Percentiles rank a stretch among this genome's conserved stretches.
phyloP scores from a whole-genome alignment of 2,888 invertebrate genomes.

The Pegoplata infirma region DNA sequence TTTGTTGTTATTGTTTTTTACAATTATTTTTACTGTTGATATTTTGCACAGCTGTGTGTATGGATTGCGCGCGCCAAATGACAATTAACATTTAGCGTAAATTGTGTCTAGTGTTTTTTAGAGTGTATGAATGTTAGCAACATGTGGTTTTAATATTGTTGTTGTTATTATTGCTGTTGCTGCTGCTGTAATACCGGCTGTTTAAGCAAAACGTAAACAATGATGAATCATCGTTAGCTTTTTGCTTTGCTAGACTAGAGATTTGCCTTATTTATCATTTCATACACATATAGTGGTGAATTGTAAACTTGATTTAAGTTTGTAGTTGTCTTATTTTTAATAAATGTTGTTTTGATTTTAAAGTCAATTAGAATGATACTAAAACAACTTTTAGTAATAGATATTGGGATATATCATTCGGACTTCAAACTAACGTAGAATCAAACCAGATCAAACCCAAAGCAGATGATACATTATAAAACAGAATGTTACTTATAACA shows the following conservation, averaged over 20 bases:
- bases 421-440: too few relatives aligned
- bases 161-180: conserved; percentile 1
- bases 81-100: conserved; percentile 61
- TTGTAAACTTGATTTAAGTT: conserved; percentile 50
- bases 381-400: conserved; percentile 24
- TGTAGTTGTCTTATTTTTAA: too few relatives aligned
- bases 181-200: conserved; percentile 57
- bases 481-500: too few relatives aligned
- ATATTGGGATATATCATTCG: too few relatives aligned
- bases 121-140: conserved; percentile 49
- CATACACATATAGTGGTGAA: background rate
- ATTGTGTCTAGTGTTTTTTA: conserved; percentile 43
- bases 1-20: conserved; percentile 10
- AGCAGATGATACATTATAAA: too few relatives aligned
- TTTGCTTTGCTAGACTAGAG: conserved; percentile 28
- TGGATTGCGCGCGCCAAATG: conserved; percentile 62
- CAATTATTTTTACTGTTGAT: conserved; percentile 3
- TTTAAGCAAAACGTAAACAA: conserved; percentile 59
- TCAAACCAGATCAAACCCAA: too few relatives aligned
- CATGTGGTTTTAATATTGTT: conserved; percentile 55
- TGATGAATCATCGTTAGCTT: conserved; percentile 61
- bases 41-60: conserved; percentile 57
- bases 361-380: conserved; percentile 58
- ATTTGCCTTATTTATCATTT: conserved; percentile 16
- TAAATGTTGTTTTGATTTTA: conserved; percentile 43